Evolutionary conservation across 2,888 invertebrate genomes (phyloP), one percentile per base, ranked within the genome.

Genomic region (Petrophora chlorosata): DNA sequence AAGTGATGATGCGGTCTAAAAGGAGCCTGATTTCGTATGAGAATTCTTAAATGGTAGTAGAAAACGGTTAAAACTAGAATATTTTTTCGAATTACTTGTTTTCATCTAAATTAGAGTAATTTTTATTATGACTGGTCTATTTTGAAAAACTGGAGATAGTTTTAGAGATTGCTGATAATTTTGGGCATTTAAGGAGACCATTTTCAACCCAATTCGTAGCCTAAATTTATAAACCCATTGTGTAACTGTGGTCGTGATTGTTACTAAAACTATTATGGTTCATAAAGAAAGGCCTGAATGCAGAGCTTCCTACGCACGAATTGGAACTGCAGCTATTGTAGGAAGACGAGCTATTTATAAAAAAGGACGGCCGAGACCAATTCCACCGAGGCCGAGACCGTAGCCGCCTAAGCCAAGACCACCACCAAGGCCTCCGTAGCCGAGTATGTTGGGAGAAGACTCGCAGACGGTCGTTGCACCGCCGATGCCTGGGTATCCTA

Each of bases 321-420:
- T 59, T 33, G 10, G 50, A 5, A 26, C 52, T 3, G 15, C 51
- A 28, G 8, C 33, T 10, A 40, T 57, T 4, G 52, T 19, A 65
- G 19, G 61, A 62, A 14, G 64, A 60, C 3, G 64, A 54, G 36
- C 41, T 59, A 35, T 57, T 70, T 67, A 79, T 66, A 78, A 73
- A 76, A 77, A 79, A 73, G 68, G 45, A 29, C 73, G 64, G 5
- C 35, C 40, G 3, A 48, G 12, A 5, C 65, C 63, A 1, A 52
- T 42, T 14, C 54, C 39, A 0, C 63, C 58, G 0, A 42, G 1
- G 14, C 29, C 16, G 5, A 23, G 10, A 34, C 33, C 33, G 22
- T 13, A n/a, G 2, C 30, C 30, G 2, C 30, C 30, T 17, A 38
- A 5, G 0, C 34, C 34, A 0, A 23, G 14, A 5, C 9, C 5